Base-by-base conservation (phyloP, 2,797 vertebrate genomes). In the Rhabdomys pumilio region DNA sequence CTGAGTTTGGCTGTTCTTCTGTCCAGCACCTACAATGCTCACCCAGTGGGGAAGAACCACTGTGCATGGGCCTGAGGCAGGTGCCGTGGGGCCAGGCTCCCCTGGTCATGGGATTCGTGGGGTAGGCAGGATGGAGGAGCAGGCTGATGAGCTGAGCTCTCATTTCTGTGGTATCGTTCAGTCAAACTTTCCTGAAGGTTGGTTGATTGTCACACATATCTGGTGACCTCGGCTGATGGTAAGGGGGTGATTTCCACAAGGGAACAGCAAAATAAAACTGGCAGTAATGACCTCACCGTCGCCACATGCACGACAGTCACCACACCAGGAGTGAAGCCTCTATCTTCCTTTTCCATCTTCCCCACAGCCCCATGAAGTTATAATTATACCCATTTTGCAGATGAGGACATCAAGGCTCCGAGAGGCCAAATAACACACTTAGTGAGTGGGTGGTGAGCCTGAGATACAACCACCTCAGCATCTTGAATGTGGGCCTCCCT, bases 261-360 rank as follows among this genome's bases (percentile, higher is more conserved):
- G 57, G 61, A 93, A 65, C 0, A 55, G 22, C 50, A 4, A 31
- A 55, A 59, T 8, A 1, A 94, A 63, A 41, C 34, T 0, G 59
- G 2, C 24, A 2, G n/a, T 50, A 29, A 20, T 20, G 5, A 14
- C 41, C 20, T 17, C 24, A 3, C 6, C 44, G 2, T 1, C 0
- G 0, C 3, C 10, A 10, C 1, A 44, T 0, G 55, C 4, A 0
- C 3, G 0, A 7, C 22, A 29, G 17, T 29, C 2, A 22, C 6
- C 7, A 0, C 8, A 53, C 80, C 1, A 0, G 82, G 55, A 47
- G 9, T 31, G 0, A 47, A 86, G 3, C 13, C 1, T 9, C 73
- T 80, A 3, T 41, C 67, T 91, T 59, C 67, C 88, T 55, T 53
- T 31, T 31, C 12, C 1, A 38, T 76, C 55, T 75, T 93, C 81